Evolutionary conservation across 92 coral and sea anemone genomes (phyloP).

Genomic region (Virgularia gustaviana): DNA sequence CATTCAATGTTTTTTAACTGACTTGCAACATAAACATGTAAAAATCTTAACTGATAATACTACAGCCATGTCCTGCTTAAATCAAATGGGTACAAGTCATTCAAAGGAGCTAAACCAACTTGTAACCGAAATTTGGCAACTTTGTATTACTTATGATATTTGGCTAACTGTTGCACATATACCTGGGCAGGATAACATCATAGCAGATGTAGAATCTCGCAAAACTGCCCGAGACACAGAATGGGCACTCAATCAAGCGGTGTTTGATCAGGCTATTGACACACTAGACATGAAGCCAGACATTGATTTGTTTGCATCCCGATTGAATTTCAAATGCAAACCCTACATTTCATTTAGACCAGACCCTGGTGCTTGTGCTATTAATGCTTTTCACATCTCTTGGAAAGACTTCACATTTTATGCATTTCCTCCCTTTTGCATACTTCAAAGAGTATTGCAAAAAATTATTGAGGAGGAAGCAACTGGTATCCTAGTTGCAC

Average conservation of each 20-base stretch:
- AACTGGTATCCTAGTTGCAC: constrained; percentile 46
- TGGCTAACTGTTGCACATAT: constrained; percentile 57
- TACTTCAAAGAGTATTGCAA: constrained; percentile 30
- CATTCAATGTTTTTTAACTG: not conserved
- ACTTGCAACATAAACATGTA: constrained; percentile 25
- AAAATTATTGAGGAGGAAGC: constrained; percentile 40
- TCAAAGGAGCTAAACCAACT: constrained; percentile 29
- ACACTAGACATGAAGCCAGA: constrained; percentile 25
- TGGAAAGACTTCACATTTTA: constrained; percentile 42
- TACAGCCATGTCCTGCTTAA: constrained; percentile 42
- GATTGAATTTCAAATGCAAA: constrained; percentile 33
- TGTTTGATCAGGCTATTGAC: not conserved
- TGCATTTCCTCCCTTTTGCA: constrained; percentile 53
- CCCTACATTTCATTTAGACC: constrained; percentile 33
- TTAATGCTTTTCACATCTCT: constrained; percentile 38
- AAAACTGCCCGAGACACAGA: constrained; percentile 33
- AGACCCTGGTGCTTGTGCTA: constrained; percentile 48
- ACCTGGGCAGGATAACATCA: constrained; percentile 49
- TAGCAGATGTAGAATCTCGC: constrained; percentile 45
- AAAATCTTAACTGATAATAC: constrained; percentile 38
- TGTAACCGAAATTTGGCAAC: constrained; percentile 37
- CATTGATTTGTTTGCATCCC: constrained; percentile 56
- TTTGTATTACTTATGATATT: constrained; percentile 38
- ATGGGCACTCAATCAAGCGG: constrained; percentile 37
- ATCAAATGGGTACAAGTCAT: constrained; percentile 53